Evolutionary conservation across 2,888 invertebrate genomes (phyloP).

Genomic region (Thera britannica): DNA sequence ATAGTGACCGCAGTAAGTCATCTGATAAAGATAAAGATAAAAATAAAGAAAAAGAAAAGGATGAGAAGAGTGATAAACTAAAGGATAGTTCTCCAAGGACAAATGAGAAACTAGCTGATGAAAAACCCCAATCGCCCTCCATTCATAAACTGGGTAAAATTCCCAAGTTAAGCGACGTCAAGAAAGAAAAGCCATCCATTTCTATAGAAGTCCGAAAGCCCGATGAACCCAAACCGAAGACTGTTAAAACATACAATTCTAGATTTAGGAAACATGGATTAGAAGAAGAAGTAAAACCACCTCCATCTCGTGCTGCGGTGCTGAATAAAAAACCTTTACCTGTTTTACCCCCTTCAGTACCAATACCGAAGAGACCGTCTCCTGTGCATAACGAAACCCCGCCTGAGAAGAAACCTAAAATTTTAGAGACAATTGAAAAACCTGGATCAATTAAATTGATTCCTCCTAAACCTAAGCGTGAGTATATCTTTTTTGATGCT

Average conservation of each 20-base stretch:
- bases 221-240: constrained; percentile 91
- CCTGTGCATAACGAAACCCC: constrained; percentile 81
- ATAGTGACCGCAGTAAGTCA: constrained; percentile 62
- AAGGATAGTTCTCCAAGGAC: constrained; percentile 60
- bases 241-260: constrained; percentile 95
- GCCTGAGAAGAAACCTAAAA: constrained; percentile 92
- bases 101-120: constrained; percentile 86
- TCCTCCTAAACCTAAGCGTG: constrained; percentile 95
- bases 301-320: constrained; percentile 89
- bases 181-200: constrained; percentile 90
- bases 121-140: constrained; percentile 87
- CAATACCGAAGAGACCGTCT: constrained; percentile 79
- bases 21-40: constrained; percentile 61
- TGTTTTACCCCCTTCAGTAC: constrained; percentile 73
- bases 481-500: constrained; percentile 81
- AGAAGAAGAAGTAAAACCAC: constrained; percentile 94
- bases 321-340: constrained; percentile 84
- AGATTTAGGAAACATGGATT: constrained; percentile 96
- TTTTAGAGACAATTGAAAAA: constrained; percentile 86
- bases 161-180: constrained; percentile 87
- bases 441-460: constrained; percentile 94
- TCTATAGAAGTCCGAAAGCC: constrained; percentile 92
- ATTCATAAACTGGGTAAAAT: constrained; percentile 91
- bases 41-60: constrained; percentile 58
- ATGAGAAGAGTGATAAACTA: constrained; percentile 50